Evolutionary conservation across 2,888 invertebrate species (phyloP).

Genomic region (Platerodrilus igneus): DNA sequence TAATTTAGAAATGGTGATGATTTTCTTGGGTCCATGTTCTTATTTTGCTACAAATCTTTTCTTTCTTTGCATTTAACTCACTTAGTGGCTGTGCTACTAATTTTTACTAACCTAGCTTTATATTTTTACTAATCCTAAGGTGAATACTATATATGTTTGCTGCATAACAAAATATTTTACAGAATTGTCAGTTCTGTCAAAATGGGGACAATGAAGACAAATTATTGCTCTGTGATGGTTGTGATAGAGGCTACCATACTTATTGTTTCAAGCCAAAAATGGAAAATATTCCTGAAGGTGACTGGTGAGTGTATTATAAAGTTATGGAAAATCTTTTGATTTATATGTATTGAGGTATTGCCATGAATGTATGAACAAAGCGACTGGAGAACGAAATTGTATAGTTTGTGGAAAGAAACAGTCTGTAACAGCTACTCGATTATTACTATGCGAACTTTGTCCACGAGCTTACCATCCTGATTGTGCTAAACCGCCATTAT

Average conservation of each 20-base stretch:
- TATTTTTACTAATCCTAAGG: conserved; percentile 17
- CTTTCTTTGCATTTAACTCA: conserved; percentile 4
- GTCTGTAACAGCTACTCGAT: conserved; percentile 51
- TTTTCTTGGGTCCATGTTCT: conserved; percentile 18
- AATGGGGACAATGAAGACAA: conserved; percentile 95
- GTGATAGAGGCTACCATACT: conserved; percentile 97
- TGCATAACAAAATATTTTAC: conserved; percentile 46
- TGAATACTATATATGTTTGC: too few species aligned
- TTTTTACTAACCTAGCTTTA: conserved; percentile 13
- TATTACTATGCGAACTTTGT: conserved; percentile 86
- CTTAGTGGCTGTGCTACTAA: conserved; percentile 20
- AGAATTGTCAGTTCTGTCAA: conserved; percentile 97
- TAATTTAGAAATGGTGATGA: neutral
- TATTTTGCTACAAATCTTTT: conserved; percentile 10
- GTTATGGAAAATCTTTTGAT: conserved; percentile 3
- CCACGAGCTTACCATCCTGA: conserved; percentile 89
- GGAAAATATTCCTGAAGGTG: conserved; percentile 95
- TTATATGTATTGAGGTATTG: conserved; percentile 74
- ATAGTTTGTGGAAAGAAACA: conserved; percentile 82
- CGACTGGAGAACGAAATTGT: conserved; percentile 88
- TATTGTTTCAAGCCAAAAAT: conserved; percentile 97
- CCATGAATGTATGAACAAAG: conserved; percentile 91
- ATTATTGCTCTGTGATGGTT: conserved; percentile 91
- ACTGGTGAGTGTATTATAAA: conserved; percentile 67
- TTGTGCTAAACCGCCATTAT: conserved; percentile 83